phyloP scores from a whole-genome alignment of 2,888 invertebrate species.

The Ectemnius continuus region DNA sequence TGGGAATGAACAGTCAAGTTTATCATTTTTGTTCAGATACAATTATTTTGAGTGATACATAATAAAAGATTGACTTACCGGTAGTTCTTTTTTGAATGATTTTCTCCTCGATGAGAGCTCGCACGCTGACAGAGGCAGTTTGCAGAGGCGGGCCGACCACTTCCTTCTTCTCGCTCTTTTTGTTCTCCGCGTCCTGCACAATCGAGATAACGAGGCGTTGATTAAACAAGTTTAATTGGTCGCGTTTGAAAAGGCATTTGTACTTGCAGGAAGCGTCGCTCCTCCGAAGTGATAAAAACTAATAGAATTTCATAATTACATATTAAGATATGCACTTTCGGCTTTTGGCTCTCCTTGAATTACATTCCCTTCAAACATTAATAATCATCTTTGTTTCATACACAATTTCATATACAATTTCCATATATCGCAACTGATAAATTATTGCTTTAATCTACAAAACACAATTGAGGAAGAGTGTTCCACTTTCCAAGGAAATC shows the following conservation, averaged over 20 bases:
- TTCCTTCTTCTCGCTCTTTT: conserved; percentile 92
- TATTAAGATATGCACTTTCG: no score
- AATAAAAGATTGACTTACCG: conserved; percentile 67
- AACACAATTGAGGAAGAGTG: conserved; percentile 5
- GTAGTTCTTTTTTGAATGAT: conserved; percentile 91
- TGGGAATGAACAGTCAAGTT: no score
- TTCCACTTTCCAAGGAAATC: no score
- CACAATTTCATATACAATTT: no score
- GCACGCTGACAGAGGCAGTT: conserved; percentile 94
- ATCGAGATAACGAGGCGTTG: not conserved
- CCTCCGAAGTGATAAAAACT: no score
- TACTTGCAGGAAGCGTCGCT: no score
- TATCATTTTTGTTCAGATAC: no score
- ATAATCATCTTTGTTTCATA: no score
- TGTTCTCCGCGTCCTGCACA: conserved; percentile 88
- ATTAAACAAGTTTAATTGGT: not conserved
- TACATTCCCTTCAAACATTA: no score
- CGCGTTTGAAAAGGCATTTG: no score
- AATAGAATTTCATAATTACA: no score
- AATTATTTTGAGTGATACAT: not conserved
- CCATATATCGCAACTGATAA: not conserved
- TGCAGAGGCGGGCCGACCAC: conserved; percentile 90
- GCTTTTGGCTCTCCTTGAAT: no score
- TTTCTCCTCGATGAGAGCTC: conserved; percentile 95
- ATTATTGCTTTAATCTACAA: not conserved